Conservation (phyloP, 2,113 vertebrate genomes). For the Peromyscus californicus region DNA sequence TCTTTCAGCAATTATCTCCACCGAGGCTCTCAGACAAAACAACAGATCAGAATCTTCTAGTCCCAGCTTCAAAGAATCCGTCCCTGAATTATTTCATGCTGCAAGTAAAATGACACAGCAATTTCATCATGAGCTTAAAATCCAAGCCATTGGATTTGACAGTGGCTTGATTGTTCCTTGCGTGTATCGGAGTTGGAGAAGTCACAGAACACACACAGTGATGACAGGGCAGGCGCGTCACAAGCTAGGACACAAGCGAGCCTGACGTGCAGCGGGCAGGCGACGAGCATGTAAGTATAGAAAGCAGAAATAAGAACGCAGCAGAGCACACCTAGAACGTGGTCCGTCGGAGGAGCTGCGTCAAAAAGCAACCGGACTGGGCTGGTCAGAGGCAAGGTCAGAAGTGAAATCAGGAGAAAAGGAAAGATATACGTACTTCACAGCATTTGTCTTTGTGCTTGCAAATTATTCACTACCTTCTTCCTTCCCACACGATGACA, state of each 20-base stretch:
- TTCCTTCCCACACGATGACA: background rate
- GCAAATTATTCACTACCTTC: background rate
- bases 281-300: background rate
- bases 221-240: background rate
- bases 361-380: background rate
- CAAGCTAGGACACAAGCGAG: background rate
- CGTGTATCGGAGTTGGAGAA: background rate
- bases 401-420: slow-evolving; percentile 6
- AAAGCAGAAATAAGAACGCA: background rate
- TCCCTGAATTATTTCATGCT: slow-evolving; percentile 52
- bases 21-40: background rate
- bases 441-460: background rate
- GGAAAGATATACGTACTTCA: background rate
- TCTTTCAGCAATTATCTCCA: slow-evolving; percentile 5
- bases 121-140: slow-evolving; percentile 34
- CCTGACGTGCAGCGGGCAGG: background rate
- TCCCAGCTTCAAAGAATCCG: slow-evolving; percentile 9
- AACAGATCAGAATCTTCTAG: background rate
- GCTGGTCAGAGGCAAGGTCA: background rate
- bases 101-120: slow-evolving; percentile 38
- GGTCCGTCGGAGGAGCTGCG: background rate
- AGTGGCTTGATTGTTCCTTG: background rate
- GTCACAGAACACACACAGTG: background rate
- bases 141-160: slow-evolving; percentile 40
- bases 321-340: background rate